These are phyloP conservation scores for Scaptomyza graminum DNA, from an alignment of 1,140 invertebrate genomes.

Conservation along the genomic window DNA sequence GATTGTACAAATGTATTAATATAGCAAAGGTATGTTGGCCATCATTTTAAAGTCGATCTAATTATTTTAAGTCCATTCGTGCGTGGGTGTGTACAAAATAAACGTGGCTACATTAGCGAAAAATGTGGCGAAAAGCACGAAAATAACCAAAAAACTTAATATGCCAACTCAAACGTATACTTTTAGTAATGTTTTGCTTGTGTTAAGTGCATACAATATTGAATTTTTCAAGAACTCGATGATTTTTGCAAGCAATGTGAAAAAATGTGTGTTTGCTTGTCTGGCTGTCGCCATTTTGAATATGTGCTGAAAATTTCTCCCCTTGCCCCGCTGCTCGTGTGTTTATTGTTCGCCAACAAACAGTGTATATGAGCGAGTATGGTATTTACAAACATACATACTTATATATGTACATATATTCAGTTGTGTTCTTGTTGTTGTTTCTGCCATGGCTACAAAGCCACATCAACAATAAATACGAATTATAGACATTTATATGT, in stretches of 20 bases:
- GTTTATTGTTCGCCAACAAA: conserved; percentile 43
- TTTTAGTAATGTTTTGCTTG: background rate
- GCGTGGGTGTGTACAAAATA: conserved; percentile 41
- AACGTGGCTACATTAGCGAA: conserved; percentile 57
- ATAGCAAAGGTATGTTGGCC: conserved; percentile 63
- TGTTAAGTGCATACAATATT: background rate
- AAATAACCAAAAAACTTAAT: conserved; percentile 1
- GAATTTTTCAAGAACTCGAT: background rate
- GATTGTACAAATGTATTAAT: conserved; percentile 73
- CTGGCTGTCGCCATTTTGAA: conserved; percentile 69
- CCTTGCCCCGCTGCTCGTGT: conserved; percentile 28
- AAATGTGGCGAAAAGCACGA: conserved; percentile 3
- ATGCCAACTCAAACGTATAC: background rate
- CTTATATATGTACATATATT: conserved; percentile 14
- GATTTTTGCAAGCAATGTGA: conserved; percentile 21
- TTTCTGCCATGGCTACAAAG: conserved; percentile 26
- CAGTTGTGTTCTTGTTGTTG: conserved; percentile 51
- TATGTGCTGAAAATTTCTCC: conserved; percentile 39
- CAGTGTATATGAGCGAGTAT: conserved; percentile 18
- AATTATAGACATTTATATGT: background rate
- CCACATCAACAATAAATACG: conserved; percentile 45
- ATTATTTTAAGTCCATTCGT: background rate
- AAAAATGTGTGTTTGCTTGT: conserved; percentile 51
- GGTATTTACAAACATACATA: conserved; percentile 15
- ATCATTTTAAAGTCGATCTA: background rate